Evolutionary conservation across 1,140 invertebrate species (phyloP).

Genomic region (Rhagoletis zephyria): DNA sequence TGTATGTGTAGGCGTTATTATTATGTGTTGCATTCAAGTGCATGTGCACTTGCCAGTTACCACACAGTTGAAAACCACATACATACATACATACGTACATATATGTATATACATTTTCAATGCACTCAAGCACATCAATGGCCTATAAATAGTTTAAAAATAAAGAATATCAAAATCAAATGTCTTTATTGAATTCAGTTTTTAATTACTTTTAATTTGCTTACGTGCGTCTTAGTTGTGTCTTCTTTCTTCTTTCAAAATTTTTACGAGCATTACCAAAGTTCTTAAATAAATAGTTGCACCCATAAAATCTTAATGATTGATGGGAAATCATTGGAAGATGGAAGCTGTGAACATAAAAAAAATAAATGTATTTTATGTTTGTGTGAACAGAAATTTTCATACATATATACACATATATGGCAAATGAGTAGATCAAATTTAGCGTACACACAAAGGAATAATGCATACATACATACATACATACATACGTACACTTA

Average conservation of each 20-base stretch:
- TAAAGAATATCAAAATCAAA: neutral
- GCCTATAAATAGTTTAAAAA: no score
- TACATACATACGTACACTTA: neutral
- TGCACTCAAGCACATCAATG: no score
- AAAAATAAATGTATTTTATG: neutral
- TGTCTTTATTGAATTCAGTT: neutral
- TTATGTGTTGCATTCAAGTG: neutral
- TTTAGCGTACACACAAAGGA: neutral
- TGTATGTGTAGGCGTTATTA: neutral
- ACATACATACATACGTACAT: no score
- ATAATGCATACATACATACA: neutral
- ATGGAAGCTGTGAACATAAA: neutral
- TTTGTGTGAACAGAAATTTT: neutral
- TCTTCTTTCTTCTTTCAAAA: neutral
- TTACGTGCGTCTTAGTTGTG: neutral
- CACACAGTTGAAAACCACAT: no score
- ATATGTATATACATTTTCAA: no score
- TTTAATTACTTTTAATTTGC: neutral
- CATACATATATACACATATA: neutral
- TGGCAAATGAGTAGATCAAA: no score
- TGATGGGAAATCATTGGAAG: neutral
- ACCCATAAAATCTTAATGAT: neutral
- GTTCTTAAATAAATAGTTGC: conserved; percentile 9
- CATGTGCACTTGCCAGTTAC: neutral
- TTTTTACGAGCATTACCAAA: neutral